Conservation (phyloP, 2,888 invertebrate genomes). For the Phrixothrix hirtus region DNA sequence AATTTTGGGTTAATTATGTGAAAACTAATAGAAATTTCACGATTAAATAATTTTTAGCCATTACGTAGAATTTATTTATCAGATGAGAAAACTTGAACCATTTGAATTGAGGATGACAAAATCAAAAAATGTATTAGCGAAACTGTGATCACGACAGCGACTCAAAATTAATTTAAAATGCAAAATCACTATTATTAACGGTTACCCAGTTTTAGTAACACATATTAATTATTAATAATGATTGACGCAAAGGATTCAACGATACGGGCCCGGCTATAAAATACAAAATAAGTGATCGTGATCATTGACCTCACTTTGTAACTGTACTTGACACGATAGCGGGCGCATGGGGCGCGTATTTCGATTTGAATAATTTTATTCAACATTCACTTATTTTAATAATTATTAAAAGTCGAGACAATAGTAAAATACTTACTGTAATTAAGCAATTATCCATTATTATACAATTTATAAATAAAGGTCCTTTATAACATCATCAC, state of each 20-base stretch:
- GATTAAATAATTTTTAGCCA: too few relatives aligned
- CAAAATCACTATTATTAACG: neutral
- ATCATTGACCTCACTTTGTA: conserved; percentile 52
- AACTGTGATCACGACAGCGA: too few relatives aligned
- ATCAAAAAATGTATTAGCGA: too few relatives aligned
- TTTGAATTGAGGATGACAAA: neutral
- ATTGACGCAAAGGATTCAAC: neutral
- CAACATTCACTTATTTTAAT: too few relatives aligned
- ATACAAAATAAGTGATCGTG: conserved; percentile 40
- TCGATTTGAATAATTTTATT: conserved; percentile 16
- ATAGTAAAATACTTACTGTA: conserved; percentile 16
- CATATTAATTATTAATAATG: neutral
- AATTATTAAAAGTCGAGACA: too few relatives aligned
- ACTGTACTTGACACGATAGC: conserved; percentile 50
- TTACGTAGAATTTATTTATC: neutral
- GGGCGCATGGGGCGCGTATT: conserved; percentile 42
- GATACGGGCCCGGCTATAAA: conserved; percentile 37
- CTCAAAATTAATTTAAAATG: too few relatives aligned
- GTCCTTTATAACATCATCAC: conserved; percentile 19
- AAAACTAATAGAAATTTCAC: too few relatives aligned
- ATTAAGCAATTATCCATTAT: too few relatives aligned
- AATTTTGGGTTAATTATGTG: too few relatives aligned
- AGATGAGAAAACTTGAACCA: neutral
- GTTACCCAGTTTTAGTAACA: neutral
- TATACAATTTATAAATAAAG: too few relatives aligned